A percentile compares a stretch with the other conserved stretches of the same genome.
phyloP scores from a whole-genome alignment of 2,888 invertebrate species.

The Nephrotoma flavescens region DNA sequence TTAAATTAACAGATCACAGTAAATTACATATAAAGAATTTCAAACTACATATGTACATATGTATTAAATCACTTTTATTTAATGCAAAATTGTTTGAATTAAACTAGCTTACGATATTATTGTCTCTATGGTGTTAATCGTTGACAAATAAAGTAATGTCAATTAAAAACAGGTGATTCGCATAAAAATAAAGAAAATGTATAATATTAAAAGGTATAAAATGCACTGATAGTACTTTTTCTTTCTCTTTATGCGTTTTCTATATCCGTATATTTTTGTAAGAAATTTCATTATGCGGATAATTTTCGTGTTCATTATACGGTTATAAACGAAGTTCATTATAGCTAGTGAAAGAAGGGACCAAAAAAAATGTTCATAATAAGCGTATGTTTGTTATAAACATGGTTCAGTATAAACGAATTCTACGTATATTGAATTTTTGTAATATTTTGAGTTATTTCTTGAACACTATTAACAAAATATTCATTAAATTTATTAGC shows the following conservation, averaged over 20 bases:
- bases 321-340: too few species aligned
- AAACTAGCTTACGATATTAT: too few species aligned
- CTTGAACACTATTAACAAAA: too few species aligned
- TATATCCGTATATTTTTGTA: not conserved
- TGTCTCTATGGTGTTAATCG: not conserved
- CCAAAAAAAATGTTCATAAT: not conserved
- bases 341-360: too few species aligned
- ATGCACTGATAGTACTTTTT: not conserved
- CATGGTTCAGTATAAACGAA: too few species aligned
- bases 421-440: too few species aligned
- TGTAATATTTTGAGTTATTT: too few species aligned
- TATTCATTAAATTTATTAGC: too few species aligned
- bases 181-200: not conserved
- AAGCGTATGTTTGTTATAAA: too few species aligned
- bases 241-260: not conserved
- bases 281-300: not conserved
- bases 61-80: not conserved
- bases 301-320: not conserved
- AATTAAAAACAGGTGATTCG: not conserved
- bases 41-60: not conserved
- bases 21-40: not conserved
- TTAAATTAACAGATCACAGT: not conserved
- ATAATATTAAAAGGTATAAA: too few species aligned
- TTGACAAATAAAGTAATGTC: not conserved
- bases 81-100: not conserved